Conservation (phyloP, 1,140 invertebrate genomes). For the Pogonognathellus flavescens region DNA sequence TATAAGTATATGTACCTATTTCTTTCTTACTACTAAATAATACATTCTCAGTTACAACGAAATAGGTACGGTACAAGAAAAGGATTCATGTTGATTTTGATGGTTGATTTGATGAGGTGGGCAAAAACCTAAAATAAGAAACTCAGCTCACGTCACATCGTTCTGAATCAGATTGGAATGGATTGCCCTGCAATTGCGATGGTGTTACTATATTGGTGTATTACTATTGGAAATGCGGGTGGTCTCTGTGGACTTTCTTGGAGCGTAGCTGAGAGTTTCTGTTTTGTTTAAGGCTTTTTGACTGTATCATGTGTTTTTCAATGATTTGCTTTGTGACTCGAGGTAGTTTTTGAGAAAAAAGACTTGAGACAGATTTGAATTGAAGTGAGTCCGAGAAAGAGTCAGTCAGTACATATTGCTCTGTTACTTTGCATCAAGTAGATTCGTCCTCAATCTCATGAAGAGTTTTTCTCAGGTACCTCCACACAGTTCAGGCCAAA, state of each 20-base stretch:
- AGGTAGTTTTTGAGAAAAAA: conserved; percentile 13
- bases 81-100: conserved; percentile 47
- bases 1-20: too few relatives aligned
- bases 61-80: neutral
- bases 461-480: neutral
- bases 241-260: conserved; percentile 18
- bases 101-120: conserved; percentile 49
- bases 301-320: conserved; percentile 9
- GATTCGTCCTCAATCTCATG: neutral
- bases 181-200: conserved; percentile 26
- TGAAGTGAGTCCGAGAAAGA: neutral
- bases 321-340: neutral
- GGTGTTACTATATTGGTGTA: conserved; percentile 3
- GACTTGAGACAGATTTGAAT: conserved; percentile 22
- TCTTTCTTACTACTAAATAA: too few relatives aligned
- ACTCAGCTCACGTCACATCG: conserved; percentile 32
- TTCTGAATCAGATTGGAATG: conserved; percentile 22
- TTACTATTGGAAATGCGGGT: conserved; percentile 33
- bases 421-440: neutral
- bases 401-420: neutral
- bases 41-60: neutral
- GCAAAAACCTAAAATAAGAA: conserved; percentile 32
- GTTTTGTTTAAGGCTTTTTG: conserved; percentile 45
- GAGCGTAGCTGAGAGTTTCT: neutral
- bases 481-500: neutral